phyloP scores from a whole-genome alignment of 1,140 invertebrate species.

The Cataglyphis hispanica region DNA sequence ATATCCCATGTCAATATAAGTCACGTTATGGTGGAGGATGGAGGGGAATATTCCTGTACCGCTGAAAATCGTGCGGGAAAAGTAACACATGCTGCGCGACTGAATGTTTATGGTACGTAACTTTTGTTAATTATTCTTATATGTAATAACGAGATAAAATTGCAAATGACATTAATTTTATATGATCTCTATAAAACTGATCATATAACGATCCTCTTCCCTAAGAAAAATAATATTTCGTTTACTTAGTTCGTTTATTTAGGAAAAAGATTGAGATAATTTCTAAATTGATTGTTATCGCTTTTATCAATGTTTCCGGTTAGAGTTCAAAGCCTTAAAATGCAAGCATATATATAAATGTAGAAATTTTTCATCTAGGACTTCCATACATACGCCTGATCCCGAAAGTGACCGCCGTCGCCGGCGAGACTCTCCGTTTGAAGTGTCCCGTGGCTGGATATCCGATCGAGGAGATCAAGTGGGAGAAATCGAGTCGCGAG shows the following conservation, averaged over 20 bases:
- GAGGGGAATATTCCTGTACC: constrained; percentile 94
- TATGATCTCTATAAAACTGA: background rate
- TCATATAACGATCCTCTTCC: too few species aligned
- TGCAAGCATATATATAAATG: constrained; percentile 2
- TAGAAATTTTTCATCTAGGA: constrained; percentile 86
- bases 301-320: background rate
- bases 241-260: too few species aligned
- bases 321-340: background rate
- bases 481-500: constrained; percentile 92
- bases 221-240: background rate
- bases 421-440: constrained; percentile 92
- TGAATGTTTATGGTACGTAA: constrained; percentile 94
- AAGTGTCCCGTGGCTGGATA: constrained; percentile 95
- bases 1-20: constrained; percentile 96
- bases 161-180: constrained; percentile 30
- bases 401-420: constrained; percentile 94
- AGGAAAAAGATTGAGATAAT: background rate
- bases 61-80: constrained; percentile 93
- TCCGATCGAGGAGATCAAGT: constrained; percentile 93
- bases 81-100: constrained; percentile 91
- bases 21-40: constrained; percentile 93
- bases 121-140: constrained; percentile 48
- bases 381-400: constrained; percentile 94
- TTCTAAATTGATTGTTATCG: background rate
- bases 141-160: constrained; percentile 29